Conservation (phyloP, 2,113 vertebrate species). For the Felis chaus region DNA sequence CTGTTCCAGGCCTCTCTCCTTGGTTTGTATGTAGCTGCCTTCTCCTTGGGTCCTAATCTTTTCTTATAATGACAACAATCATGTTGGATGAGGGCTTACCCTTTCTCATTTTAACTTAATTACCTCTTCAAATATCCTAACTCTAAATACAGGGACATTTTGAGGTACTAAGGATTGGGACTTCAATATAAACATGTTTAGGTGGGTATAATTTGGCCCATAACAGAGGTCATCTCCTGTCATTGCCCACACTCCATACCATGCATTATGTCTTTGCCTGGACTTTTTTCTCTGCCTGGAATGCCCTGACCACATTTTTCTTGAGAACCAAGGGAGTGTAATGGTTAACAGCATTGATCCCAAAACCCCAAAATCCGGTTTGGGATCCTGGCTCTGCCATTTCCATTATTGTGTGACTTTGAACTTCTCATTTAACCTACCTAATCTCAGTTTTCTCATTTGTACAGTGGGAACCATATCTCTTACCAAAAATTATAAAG, state of each 20-base stretch:
- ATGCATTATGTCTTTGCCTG: background rate
- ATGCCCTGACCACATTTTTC: background rate
- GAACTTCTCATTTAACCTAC: background rate
- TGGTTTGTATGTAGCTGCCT: background rate
- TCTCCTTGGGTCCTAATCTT: background rate
- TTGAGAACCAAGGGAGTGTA: background rate
- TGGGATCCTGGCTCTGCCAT: background rate
- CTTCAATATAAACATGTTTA: background rate
- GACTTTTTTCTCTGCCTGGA: background rate
- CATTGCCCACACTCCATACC: background rate
- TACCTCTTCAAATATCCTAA: background rate
- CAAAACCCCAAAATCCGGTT: background rate
- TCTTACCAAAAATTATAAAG: background rate
- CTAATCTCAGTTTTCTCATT: slow-evolving; percentile 25
- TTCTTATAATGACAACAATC: background rate
- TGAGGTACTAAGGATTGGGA: background rate
- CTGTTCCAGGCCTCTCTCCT: background rate
- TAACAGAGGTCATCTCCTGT: background rate
- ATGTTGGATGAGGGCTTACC: background rate
- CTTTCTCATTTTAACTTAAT: background rate
- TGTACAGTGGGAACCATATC: background rate
- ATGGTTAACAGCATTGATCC: background rate
- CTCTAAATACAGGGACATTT: background rate
- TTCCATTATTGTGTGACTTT: background rate
- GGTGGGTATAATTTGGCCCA: background rate